These are phyloP conservation scores for Pyrrhura leucotis DNA, from an alignment of 2,797 vertebrate species.

Conservation along the genomic window DNA sequence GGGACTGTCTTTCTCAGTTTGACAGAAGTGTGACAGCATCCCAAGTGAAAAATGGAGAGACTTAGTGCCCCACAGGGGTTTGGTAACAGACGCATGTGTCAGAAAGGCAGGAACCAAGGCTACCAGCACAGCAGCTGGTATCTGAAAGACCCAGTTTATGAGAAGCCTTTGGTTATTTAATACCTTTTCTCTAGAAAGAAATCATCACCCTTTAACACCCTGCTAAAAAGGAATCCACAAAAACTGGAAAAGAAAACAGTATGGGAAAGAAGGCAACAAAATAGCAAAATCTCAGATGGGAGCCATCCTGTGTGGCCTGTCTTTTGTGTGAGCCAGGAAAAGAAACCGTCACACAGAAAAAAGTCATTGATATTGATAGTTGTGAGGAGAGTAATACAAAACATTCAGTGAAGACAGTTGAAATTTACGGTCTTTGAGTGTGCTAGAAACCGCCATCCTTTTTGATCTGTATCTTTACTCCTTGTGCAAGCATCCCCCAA, in stretches of 20 bases:
- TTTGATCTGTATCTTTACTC: background rate
- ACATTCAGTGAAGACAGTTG: background rate
- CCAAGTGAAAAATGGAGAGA: background rate
- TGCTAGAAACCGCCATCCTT: background rate
- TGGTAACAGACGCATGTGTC: background rate
- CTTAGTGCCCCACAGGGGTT: background rate
- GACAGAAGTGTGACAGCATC: background rate
- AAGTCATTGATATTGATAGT: slow-evolving; percentile 37
- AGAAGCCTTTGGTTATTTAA: background rate
- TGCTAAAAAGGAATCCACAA: background rate
- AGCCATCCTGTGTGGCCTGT: slow-evolving; percentile 28
- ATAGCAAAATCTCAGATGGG: background rate
- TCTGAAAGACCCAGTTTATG: background rate
- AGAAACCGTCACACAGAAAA: background rate
- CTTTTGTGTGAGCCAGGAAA: slow-evolving; percentile 7
- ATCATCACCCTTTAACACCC: background rate
- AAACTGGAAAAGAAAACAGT: background rate
- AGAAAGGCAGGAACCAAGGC: background rate
- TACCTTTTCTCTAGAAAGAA: background rate
- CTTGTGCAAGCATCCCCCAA: background rate
- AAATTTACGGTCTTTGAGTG: background rate
- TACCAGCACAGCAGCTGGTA: background rate
- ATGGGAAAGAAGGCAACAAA: background rate
- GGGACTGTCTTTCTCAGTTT: background rate
- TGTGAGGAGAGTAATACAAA: background rate